A percentile compares a stretch with the other conserved stretches of the same genome.
phyloP scores from a whole-genome alignment of 2,888 invertebrate species.

The Lasioglossum vierecki region DNA sequence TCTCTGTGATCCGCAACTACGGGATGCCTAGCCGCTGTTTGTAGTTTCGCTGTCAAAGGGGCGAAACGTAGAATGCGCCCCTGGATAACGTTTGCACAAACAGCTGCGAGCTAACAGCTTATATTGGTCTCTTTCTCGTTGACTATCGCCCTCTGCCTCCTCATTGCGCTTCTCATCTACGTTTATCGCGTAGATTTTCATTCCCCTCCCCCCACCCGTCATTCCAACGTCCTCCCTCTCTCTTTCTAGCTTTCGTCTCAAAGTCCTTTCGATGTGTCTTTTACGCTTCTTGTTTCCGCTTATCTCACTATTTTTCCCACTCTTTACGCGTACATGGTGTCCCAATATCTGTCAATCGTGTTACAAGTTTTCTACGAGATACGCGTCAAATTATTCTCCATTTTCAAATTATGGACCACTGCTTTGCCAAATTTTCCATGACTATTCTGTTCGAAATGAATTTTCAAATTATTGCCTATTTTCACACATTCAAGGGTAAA shows the following conservation, averaged over 20 bases:
- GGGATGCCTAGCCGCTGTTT: constrained; percentile 72
- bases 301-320: not conserved
- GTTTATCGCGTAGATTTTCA: constrained; percentile 29
- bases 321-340: not conserved
- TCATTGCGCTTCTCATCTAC: constrained; percentile 10
- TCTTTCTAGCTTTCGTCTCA: constrained; percentile 7
- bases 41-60: constrained; percentile 77
- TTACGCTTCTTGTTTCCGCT: not conserved
- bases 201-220: not conserved
- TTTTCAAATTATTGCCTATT: too few species aligned
- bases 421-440: not conserved
- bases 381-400: not conserved
- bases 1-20: constrained; percentile 54
- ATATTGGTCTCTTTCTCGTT: constrained; percentile 73
- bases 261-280: not conserved
- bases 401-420: not conserved
- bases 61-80: constrained; percentile 72
- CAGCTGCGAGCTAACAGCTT: constrained; percentile 77
- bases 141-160: constrained; percentile 19
- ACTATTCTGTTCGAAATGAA: not conserved
- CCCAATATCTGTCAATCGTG: not conserved
- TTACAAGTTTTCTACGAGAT: not conserved
- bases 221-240: not conserved
- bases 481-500: too few species aligned
- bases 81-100: constrained; percentile 77